Evolutionary conservation across 1,140 invertebrate genomes (phyloP), one percentile per base, ranked within the genome.

Genomic region (Nixonia krombeini): DNA sequence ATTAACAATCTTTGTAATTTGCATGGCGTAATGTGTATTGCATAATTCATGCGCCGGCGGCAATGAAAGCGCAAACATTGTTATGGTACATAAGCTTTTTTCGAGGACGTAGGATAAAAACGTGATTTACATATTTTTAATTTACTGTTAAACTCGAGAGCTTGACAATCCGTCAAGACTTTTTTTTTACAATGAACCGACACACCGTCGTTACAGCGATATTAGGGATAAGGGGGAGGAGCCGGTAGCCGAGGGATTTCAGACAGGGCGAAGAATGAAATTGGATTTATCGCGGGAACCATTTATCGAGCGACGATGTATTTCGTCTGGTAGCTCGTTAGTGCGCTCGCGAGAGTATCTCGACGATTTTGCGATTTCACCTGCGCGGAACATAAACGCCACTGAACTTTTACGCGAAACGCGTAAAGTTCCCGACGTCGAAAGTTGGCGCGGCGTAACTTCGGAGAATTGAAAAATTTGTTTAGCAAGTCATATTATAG

Each of bases 251-350:
- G 41, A 55, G 50, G 57, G 52, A 56, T 57, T 67, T 49, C 28
- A 42, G 33, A 50, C 42, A 40, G 41, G 42, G 57, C 37, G 45
- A 56, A 62, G 49, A 62, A 62, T 57, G 44, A 57, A 68, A 68
- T 62, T 62, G 46, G 52, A 68, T 68, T 62, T 57, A 62, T 68
- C 47, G 42, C 38, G 26, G 9, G 29, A 45, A 23, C 46, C 53
- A 65, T 65, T 57, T 47, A 65, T 65, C 44, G 57, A 49, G 28
- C 50, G 17, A 41, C 63, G 52, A 59, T 45, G 38, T 49, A 31
- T 8, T 35, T 67, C 49, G 62, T 55, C 23, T 26, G 45, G 45
- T 59, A 61, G 51, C 45, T 57, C 51, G 56, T 67, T 67, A 67
- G 38, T 44, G 29, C 28, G 12, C n/a, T n/a, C 29, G 16, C 21